These are phyloP conservation scores for Ceyx melanurus DNA, from an alignment of 2,113 vertebrate genomes.

Conservation along the genomic window DNA sequence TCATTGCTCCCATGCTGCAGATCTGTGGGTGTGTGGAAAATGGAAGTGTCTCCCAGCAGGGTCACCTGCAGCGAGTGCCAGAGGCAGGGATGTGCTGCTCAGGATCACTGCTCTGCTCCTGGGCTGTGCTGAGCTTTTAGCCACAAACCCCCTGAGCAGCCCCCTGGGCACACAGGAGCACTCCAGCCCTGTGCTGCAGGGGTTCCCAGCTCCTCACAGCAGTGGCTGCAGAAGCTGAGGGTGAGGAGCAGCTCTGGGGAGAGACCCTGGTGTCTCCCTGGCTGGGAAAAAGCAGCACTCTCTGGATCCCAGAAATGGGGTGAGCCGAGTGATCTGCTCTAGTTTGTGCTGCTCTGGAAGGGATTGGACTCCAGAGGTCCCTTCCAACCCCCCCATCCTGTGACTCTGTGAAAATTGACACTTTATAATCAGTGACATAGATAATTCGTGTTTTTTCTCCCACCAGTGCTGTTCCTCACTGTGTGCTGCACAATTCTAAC, in stretches of 20 bases:
- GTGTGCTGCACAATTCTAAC: too few relatives aligned
- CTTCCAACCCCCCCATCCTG: too few relatives aligned
- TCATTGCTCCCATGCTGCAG: not conserved
- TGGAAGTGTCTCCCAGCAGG: fast-evolving
- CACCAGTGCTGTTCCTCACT: too few relatives aligned
- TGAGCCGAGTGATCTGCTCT: too few relatives aligned
- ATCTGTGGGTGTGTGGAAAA: not conserved
- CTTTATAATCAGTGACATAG: too few relatives aligned
- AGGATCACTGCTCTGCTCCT: not conserved
- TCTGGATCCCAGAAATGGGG: not conserved
- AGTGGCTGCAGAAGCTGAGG: not conserved
- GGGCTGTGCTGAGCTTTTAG: too few relatives aligned
- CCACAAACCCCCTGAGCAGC: too few relatives aligned
- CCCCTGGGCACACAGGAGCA: not conserved
- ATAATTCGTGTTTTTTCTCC: too few relatives aligned
- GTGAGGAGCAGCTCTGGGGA: not conserved
- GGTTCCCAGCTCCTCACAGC: not conserved
- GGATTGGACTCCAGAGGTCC: too few relatives aligned
- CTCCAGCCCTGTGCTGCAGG: not conserved
- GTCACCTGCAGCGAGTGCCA: not conserved
- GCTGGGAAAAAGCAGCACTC: not conserved
- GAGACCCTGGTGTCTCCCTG: not conserved
- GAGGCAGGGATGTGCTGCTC: not conserved
- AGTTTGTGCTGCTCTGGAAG: too few relatives aligned
- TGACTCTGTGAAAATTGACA: too few relatives aligned